Conservation (phyloP, 2,113 vertebrate species). For the Circaetus cinerascens region DNA sequence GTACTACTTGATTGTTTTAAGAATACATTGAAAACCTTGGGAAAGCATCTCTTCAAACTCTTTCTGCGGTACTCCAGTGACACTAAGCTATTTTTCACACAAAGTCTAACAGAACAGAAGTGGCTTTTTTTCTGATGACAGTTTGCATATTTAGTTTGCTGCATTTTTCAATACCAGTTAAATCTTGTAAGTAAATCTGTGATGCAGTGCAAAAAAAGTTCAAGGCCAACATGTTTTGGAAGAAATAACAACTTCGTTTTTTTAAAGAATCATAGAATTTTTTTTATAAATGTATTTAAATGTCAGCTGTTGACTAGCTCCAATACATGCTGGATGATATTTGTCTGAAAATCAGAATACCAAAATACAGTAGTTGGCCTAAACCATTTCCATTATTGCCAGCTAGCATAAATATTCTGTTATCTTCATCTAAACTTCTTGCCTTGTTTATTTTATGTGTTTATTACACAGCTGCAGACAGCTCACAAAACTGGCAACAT, state of each 20-base stretch:
- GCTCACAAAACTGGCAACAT: background rate
- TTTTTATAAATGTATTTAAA: background rate
- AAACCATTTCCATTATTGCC: background rate
- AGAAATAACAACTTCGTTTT: background rate
- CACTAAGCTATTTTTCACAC: background rate
- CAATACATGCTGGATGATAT: background rate
- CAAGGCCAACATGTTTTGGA: background rate
- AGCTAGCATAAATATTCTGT: background rate
- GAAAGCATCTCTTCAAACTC: background rate
- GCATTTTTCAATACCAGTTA: background rate
- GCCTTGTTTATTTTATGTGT: background rate
- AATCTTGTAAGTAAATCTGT: background rate
- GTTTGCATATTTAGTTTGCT: constrained; percentile 12
- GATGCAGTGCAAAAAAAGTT: background rate
- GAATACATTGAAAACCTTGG: background rate
- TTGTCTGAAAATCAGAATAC: background rate
- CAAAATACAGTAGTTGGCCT: background rate
- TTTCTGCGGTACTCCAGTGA: background rate
- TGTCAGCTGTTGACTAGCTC: background rate
- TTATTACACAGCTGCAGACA: background rate
- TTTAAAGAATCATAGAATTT: background rate
- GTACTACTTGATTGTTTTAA: background rate
- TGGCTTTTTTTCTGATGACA: background rate
- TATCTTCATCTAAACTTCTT: background rate
- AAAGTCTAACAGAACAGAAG: constrained; percentile 9